Conservation (phyloP, 2,888 invertebrate genomes). For the Amblyteles armatorius region DNA sequence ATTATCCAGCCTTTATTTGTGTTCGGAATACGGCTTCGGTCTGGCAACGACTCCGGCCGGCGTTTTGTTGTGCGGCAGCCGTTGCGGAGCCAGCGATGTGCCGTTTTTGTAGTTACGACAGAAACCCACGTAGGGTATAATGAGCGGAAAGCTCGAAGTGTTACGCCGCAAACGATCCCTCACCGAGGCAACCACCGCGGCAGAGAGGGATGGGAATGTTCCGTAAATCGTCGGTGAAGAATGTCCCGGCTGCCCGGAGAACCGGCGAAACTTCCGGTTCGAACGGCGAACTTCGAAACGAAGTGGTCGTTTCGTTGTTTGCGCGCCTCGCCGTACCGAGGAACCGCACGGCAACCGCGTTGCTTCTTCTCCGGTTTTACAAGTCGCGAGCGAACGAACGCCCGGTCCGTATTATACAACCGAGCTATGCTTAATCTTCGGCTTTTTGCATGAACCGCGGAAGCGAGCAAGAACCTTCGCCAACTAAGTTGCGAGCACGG, state of each 20-base stretch:
- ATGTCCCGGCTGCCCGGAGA: constrained; percentile 47
- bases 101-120: neutral
- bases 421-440: constrained; percentile 41
- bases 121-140: constrained; percentile 15
- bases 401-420: constrained; percentile 43
- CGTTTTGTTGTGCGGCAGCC: neutral
- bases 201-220: constrained; percentile 51
- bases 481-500: neutral
- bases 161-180: constrained; percentile 51
- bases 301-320: neutral
- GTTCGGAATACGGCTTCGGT: too few relatives aligned
- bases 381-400: constrained; percentile 29
- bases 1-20: too few relatives aligned
- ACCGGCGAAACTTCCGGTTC: constrained; percentile 63
- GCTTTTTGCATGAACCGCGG: constrained; percentile 20
- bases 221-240: constrained; percentile 70
- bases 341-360: neutral
- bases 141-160: constrained; percentile 25
- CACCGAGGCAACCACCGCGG: constrained; percentile 9
- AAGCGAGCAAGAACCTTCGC: neutral
- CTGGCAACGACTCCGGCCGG: too few relatives aligned
- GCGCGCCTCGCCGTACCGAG: neutral
- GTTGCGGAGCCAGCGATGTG: neutral
- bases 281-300: constrained; percentile 16
- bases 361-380: constrained; percentile 15